Percentiles rank a stretch among this genome's conserved stretches.
Conservation (phyloP, 1,140 invertebrate species). For the Solenopsis invicta region DNA sequence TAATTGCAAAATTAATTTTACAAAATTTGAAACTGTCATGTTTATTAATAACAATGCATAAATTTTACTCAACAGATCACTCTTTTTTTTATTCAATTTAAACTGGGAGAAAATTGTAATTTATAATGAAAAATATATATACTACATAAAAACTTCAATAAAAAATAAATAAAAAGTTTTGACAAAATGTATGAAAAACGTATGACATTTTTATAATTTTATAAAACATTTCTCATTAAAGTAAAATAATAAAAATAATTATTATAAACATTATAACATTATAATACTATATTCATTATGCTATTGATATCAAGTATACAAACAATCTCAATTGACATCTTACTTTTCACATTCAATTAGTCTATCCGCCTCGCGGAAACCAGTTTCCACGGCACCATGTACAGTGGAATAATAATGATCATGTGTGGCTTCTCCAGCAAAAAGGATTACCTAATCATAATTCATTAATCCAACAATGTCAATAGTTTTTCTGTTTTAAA, state of each 20-base stretch:
- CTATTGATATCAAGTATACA: slow-evolving; percentile 21
- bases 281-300: neutral
- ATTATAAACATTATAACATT: no score
- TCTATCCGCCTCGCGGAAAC: slow-evolving; percentile 91
- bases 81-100: neutral
- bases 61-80: neutral
- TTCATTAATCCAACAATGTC: neutral
- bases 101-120: neutral
- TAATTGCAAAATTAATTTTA: slow-evolving; percentile 18
- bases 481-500: neutral
- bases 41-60: neutral
- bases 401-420: no score
- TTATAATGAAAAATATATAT: neutral
- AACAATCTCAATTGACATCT: slow-evolving; percentile 5
- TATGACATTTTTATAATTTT: neutral
- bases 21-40: neutral
- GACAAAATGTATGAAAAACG: neutral
- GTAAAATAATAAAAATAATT: neutral
- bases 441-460: no score
- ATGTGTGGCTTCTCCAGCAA: no score
- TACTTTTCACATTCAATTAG: slow-evolving; percentile 74
- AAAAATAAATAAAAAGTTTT: neutral
- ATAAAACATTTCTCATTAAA: neutral
- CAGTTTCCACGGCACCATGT: slow-evolving; percentile 86
- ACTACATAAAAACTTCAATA: neutral